Evolutionary conservation across 2,113 vertebrate genomes (phyloP).

Genomic region (Channa maculata): DNA sequence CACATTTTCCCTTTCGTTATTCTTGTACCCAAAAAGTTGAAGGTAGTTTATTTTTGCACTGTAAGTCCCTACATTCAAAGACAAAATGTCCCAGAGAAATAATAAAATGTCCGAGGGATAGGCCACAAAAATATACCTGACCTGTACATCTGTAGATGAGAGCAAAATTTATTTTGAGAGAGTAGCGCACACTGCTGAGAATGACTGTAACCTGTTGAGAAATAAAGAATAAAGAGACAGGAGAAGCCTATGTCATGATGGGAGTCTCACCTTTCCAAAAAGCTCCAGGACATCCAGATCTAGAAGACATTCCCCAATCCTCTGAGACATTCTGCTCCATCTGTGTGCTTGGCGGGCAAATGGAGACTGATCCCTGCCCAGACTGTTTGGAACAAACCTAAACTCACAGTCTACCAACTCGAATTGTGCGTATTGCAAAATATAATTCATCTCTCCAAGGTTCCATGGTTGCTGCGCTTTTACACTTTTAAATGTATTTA

Average conservation of each 20-base stretch:
- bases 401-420: slow-evolving; percentile 35
- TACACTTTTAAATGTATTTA: background rate
- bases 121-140: background rate
- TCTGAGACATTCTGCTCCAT: slow-evolving; percentile 33
- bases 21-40: too few species aligned
- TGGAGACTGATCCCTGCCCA: slow-evolving; percentile 36
- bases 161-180: slow-evolving; percentile 12
- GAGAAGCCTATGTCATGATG: slow-evolving; percentile 10
- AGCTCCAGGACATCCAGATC: slow-evolving; percentile 38
- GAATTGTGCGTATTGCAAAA: slow-evolving; percentile 35
- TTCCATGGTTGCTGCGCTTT: slow-evolving; percentile 3
- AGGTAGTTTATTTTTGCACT: too few species aligned
- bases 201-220: slow-evolving; percentile 18
- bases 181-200: slow-evolving; percentile 18
- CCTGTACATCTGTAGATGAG: slow-evolving; percentile 13
- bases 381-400: slow-evolving; percentile 5
- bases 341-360: slow-evolving; percentile 55
- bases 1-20: background rate
- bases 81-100: background rate
- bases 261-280: slow-evolving; percentile 44
- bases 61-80: background rate
- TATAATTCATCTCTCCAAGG: background rate
- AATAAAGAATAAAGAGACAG: slow-evolving; percentile 8
- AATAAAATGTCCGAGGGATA: background rate
- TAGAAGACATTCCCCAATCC: slow-evolving; percentile 27